These are phyloP conservation scores for Luehdorfia chinensis DNA, from an alignment of 1,140 invertebrate genomes.

Conservation along the genomic window DNA sequence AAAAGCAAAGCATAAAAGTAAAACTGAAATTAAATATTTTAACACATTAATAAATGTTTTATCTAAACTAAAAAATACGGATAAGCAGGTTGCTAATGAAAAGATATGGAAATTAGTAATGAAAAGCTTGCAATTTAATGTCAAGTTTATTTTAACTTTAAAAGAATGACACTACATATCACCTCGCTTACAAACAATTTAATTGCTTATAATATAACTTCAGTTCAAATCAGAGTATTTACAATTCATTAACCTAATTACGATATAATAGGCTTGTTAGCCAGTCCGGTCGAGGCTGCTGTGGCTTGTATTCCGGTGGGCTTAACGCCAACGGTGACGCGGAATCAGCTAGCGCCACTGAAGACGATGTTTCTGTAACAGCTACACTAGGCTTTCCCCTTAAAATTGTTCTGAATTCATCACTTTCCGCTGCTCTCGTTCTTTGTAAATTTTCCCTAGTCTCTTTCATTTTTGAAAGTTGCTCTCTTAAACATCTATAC, in stretches of 20 bases:
- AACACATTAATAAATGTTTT: too few species aligned
- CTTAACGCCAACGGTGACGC: constrained; percentile 69
- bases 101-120: not conserved
- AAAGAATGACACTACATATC: constrained; percentile 58
- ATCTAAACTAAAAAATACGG: too few species aligned
- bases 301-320: constrained; percentile 74
- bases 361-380: constrained; percentile 69
- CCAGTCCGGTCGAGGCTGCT: constrained; percentile 73
- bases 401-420: constrained; percentile 75
- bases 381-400: constrained; percentile 78
- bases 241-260: constrained; percentile 53
- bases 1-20: too few species aligned
- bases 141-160: constrained; percentile 69
- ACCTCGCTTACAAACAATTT: constrained; percentile 65
- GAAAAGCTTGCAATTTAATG: constrained; percentile 25
- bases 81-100: not conserved
- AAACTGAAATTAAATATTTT: too few species aligned
- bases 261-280: constrained; percentile 66
- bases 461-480: constrained; percentile 86
- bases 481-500: constrained; percentile 85
- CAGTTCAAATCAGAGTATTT: constrained; percentile 64
- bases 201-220: constrained; percentile 50
- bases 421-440: constrained; percentile 64
- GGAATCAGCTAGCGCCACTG: constrained; percentile 65
- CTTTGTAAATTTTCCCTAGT: constrained; percentile 82